A percentile compares a stretch with the other conserved stretches of the same genome.
These are phyloP conservation scores for Dryadula phaetusa DNA, from an alignment of 2,888 invertebrate genomes.

Conservation along the genomic window DNA sequence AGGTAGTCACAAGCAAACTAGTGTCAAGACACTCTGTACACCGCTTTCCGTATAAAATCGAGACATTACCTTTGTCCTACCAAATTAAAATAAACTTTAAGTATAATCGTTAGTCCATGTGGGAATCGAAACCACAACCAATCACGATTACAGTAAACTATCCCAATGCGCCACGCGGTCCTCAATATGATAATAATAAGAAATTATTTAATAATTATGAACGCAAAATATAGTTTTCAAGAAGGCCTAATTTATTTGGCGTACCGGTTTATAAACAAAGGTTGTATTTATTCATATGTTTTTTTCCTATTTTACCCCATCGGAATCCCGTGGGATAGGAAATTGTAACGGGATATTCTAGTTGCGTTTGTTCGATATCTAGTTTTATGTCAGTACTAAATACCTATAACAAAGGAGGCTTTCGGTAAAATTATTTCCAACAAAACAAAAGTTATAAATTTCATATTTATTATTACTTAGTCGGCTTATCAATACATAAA, in stretches of 20 bases:
- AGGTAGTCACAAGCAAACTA: no score
- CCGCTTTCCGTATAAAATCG: no score
- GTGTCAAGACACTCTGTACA: no score
- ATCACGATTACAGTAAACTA: no score
- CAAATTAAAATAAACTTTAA: no score
- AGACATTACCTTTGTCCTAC: no score
- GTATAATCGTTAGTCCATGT: no score
- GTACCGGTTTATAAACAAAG: not conserved
- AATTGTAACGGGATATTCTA: not conserved
- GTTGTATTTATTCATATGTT: no score
- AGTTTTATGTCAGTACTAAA: not conserved
- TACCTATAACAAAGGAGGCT: not conserved
- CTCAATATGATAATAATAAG: not conserved
- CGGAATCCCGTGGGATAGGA: slow-evolving; percentile 7
- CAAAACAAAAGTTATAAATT: no score
- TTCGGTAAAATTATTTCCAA: not conserved
- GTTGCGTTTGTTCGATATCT: not conserved
- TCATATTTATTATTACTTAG: no score
- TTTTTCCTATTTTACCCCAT: not conserved
- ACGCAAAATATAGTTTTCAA: not conserved
- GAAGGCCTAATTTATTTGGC: not conserved
- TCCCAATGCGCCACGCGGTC: not conserved
- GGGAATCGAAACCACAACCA: no score
- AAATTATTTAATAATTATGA: not conserved
- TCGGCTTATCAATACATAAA: no score